These are phyloP conservation scores for Phoeniculus purpureus DNA, from an alignment of 2,797 vertebrate species.

Conservation along the genomic window DNA sequence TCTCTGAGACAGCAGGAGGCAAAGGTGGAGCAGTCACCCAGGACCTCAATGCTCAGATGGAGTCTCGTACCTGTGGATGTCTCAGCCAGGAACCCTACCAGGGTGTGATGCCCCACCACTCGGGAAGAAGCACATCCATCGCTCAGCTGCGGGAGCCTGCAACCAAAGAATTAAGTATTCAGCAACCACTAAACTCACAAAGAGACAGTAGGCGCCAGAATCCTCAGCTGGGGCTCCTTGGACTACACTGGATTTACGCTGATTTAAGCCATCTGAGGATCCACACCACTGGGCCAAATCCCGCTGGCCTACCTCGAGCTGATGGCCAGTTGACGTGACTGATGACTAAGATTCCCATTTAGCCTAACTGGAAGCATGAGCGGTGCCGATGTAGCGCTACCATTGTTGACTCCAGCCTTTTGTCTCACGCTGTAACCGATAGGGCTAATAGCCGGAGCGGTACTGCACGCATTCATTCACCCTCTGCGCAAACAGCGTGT, in stretches of 20 bases:
- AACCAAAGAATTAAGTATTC: constrained; percentile 21
- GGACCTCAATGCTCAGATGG: not conserved
- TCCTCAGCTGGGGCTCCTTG: constrained; percentile 65
- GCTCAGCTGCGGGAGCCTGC: constrained; percentile 20
- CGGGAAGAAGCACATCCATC: not conserved
- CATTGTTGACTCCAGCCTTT: constrained; percentile 66
- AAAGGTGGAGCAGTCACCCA: not conserved
- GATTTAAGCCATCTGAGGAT: constrained; percentile 68
- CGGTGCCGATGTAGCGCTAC: constrained; percentile 45
- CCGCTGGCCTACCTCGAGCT: constrained; percentile 52
- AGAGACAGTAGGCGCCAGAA: constrained; percentile 68
- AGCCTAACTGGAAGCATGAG: constrained; percentile 56
- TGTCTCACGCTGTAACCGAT: constrained; percentile 58
- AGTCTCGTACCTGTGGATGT: not conserved
- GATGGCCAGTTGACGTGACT: constrained; percentile 56
- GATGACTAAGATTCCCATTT: constrained; percentile 55
- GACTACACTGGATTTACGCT: constrained; percentile 42
- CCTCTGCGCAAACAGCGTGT: constrained; percentile 66
- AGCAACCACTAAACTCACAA: constrained; percentile 57
- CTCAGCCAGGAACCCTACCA: not conserved
- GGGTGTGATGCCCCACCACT: not conserved
- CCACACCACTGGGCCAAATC: not conserved
- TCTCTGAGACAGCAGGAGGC: not conserved
- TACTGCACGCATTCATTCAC: constrained; percentile 65
- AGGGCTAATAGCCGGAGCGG: constrained; percentile 57